A percentile compares a stretch with the other conserved stretches of the same genome.
phyloP scores from a whole-genome alignment of 2,888 invertebrate species.

The Phrixothrix hirtus region DNA sequence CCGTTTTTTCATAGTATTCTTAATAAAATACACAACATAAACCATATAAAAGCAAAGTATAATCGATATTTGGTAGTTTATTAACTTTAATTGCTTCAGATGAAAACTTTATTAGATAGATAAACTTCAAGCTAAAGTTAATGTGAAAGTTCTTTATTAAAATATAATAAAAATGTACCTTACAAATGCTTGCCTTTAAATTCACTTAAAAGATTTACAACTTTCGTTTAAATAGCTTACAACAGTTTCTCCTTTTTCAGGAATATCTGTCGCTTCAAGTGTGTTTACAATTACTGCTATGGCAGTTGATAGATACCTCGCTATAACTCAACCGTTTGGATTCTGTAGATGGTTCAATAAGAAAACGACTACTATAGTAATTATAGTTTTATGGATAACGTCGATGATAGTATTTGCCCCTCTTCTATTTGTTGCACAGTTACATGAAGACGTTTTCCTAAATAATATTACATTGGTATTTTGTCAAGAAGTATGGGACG shows the following conservation, averaged over 20 bases:
- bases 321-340: conserved; percentile 74
- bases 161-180: too few species aligned
- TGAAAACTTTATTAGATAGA: too few species aligned
- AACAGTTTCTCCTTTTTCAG: conserved; percentile 53
- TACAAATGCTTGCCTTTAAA: too few species aligned
- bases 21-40: too few species aligned
- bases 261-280: conserved; percentile 77
- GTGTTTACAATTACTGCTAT: conserved; percentile 80
- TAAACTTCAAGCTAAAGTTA: too few species aligned
- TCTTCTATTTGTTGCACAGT: conserved; percentile 57
- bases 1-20: too few species aligned
- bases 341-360: conserved; percentile 72
- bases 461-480: conserved; percentile 30
- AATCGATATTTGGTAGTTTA: too few species aligned
- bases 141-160: too few species aligned
- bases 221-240: too few species aligned
- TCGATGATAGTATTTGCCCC: conserved; percentile 71
- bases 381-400: conserved; percentile 67
- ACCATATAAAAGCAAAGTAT: too few species aligned
- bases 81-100: too few species aligned
- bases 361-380: conserved; percentile 66
- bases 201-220: too few species aligned
- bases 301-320: conserved; percentile 76
- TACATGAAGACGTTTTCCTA: conserved; percentile 24
- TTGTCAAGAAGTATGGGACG: conserved; percentile 69